These are phyloP conservation scores for Drosophila kokeensis DNA, from an alignment of 2,888 invertebrate species.

Conservation along the genomic window DNA sequence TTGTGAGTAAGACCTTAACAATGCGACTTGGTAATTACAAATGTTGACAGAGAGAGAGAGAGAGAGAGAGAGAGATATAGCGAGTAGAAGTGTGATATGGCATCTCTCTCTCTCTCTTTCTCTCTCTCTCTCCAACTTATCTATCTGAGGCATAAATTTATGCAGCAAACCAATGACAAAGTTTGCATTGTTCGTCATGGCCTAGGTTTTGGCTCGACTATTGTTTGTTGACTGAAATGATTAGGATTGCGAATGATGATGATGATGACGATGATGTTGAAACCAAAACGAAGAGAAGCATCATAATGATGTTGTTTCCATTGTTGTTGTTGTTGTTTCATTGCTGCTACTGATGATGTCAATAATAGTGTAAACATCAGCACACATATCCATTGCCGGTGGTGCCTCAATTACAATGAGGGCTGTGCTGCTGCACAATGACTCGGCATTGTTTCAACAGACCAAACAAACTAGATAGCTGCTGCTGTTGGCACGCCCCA, in stretches of 20 bases:
- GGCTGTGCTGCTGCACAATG: constrained; percentile 44
- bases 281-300: background rate
- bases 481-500: constrained; percentile 31
- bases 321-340: constrained; percentile 18
- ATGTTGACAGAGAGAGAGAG: background rate
- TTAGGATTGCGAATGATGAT: constrained; percentile 23
- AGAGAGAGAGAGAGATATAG: background rate
- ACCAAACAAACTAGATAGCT: constrained; percentile 49
- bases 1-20: background rate
- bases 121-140: too few relatives aligned
- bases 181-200: constrained; percentile 67
- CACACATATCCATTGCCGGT: constrained; percentile 44
- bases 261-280: constrained; percentile 24
- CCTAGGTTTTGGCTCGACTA: constrained; percentile 31
- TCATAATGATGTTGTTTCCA: constrained; percentile 20
- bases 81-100: background rate
- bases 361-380: constrained; percentile 58
- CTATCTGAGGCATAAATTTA: constrained; percentile 23
- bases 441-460: constrained; percentile 66
- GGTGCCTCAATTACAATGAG: constrained; percentile 17
- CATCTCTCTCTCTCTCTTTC: background rate
- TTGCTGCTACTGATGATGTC: constrained; percentile 57
- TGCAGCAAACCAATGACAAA: constrained; percentile 60
- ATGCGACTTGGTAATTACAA: background rate
- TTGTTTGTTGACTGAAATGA: constrained; percentile 41